Evolutionary conservation across 2,888 invertebrate genomes (phyloP), one percentile per base, ranked within the genome.

Genomic region (Sphaeridia pumilis): DNA sequence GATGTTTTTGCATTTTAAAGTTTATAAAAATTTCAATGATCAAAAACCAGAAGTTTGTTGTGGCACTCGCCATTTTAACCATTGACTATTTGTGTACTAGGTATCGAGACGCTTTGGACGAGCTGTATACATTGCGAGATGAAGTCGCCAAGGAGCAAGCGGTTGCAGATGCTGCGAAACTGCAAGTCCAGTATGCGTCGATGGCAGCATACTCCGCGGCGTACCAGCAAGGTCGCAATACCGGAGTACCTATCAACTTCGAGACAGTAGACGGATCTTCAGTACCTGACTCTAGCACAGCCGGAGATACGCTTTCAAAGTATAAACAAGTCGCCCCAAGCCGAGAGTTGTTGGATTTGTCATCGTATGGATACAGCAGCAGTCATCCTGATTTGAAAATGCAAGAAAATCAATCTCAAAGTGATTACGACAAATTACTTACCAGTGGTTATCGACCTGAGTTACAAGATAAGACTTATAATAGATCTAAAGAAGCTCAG

Each of bases 371-470:
- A 0, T 61, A 61, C 41, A 56, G 53, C 2, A 52, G 50, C 2
- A 64, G 60, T 26, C 63, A 66, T 52, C 65, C 64, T 0, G 62
- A 63, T 43, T 57, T 53, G n/a, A 65, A 66, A 49, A 42, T 64
- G 20, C 55, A 57, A 42, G 66, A 65, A 25, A 44, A 58, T n/a
- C 47, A 59, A 52, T 58, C 59, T 17, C 63, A 64, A 41, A 60
- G 60, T 27, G 62, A 65, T 42, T 66, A 65, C 28, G 65, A 61
- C 26, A 51, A 57, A 42, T 50, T 66, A 26, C 60, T 65, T 20
- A 20, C 58, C 5, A 35, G 43, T 41, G 63, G 66, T 7, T 60
- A 60, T 45, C 54, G 60, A 1, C 58, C 59, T 34, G 41, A 56
- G n/a, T 10, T 61, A 2, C 55, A 54, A 21, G 64, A 64, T 48